Conservation (phyloP, 1,140 invertebrate genomes). For the Pseudoatta argentina region DNA sequence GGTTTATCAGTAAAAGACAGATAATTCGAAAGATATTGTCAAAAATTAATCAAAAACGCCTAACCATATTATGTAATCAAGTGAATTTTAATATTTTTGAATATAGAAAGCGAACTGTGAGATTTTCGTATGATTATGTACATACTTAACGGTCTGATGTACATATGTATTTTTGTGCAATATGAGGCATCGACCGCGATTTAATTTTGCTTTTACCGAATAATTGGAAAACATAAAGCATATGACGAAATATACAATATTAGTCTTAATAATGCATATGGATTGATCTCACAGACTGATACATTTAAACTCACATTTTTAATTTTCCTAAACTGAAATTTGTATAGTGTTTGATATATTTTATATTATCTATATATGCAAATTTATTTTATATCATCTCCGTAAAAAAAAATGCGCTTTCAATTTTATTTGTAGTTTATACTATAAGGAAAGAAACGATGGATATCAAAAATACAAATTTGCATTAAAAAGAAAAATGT, state of each 20-base stretch:
- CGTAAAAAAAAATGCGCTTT: not conserved
- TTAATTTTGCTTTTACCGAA: slow-evolving; percentile 73
- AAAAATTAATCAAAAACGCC: slow-evolving; percentile 71
- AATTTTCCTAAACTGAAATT: slow-evolving; percentile 66
- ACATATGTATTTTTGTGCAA: slow-evolving; percentile 66
- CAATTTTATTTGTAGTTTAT: not conserved
- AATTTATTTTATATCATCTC: slow-evolving; percentile 29
- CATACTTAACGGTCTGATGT: slow-evolving; percentile 70
- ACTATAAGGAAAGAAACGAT: not conserved
- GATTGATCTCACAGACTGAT: slow-evolving; percentile 48
- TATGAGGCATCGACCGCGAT: slow-evolving; percentile 64
- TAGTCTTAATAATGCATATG: slow-evolving; percentile 56
- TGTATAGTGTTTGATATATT: slow-evolving; percentile 62
- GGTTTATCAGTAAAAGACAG: slow-evolving; percentile 51
- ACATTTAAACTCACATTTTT: slow-evolving; percentile 64
- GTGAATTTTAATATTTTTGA: slow-evolving; percentile 60
- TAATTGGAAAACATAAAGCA: slow-evolving; percentile 68
- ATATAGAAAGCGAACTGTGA: slow-evolving; percentile 57
- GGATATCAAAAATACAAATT: slow-evolving; percentile 17
- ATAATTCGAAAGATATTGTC: slow-evolving; percentile 48
- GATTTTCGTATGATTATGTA: slow-evolving; percentile 68
- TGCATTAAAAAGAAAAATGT: slow-evolving; percentile 5
- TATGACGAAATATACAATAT: slow-evolving; percentile 62
- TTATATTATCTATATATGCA: slow-evolving; percentile 66
- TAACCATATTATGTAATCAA: slow-evolving; percentile 66